Evolutionary conservation across 2,888 invertebrate species (phyloP), one percentile per base, ranked within the genome.

Genomic region (Calliopum simillimum): DNA sequence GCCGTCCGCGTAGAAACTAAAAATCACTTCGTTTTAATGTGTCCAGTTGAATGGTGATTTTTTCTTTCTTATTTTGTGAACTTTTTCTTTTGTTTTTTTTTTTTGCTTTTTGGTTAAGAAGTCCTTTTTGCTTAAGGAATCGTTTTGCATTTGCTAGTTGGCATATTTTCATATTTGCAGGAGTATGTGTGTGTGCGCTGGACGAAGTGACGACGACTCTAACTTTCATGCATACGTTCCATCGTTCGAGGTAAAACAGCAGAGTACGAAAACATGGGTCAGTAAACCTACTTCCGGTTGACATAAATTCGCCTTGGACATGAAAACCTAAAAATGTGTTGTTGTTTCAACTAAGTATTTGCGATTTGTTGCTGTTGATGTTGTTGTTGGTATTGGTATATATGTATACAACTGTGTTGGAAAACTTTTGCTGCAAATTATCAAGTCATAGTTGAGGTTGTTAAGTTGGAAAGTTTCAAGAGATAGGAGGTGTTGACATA

Each of bases 261-360:
- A 64, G n/a, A n/a, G 66, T 68, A 82, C 77, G 78, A 76, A 81
- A 82, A 83, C 84, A 84, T 84, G 85, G 86, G 86, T 86, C 86
- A 86, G 85, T 86, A 86, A 86, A 86, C 86, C 85, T 82, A 83
- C 85, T 86, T 86, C 86, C 86, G 85, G 84, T 85, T 85, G 84
- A 84, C 85, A 85, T 86, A 85, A 86, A 86, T 86, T 85, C 83
- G 81, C 82, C 81, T 83, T 83, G 86, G 85, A 86, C 86, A 86
- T 86, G 86, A 88, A 80, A 86, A 85, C 79, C 77, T 80, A 79
- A 80, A 76, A 77, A 75, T 71, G 71, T 70, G 69, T 71, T 66
- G 44, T 25, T 43, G 44, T 53, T 61, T 62, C 44, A 51, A 23
- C 53, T 68, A n/a, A n/a, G n/a, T n/a, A 49, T 19, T 19, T 49